Base-by-base conservation (phyloP, 64 coral and sea anemone species). In the Pocillopora damicornis region DNA sequence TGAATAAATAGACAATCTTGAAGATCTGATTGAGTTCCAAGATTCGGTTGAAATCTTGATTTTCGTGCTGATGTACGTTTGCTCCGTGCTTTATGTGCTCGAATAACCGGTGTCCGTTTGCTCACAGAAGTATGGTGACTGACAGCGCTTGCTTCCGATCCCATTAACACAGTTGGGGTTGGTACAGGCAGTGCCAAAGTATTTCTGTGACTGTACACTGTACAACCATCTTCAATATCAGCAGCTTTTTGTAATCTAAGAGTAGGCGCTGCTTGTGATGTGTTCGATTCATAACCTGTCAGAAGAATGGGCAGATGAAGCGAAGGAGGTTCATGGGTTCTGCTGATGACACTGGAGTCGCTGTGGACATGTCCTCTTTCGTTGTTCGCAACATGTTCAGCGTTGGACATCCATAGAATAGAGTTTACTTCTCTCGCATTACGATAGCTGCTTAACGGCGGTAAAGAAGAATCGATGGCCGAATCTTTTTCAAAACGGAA, bases 401-500 rank as follows among this genome's bases (percentile, higher is more conserved):
- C 60, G 79, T 92, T 85, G 25, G 86, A 77, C 38, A 95, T 62
- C 73, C 87, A 86, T 20, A 82, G 72, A 20, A 95, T 61, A 15
- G 89, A 72, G 14, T 60, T 82, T 5, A 67, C n/a, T 80, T 95
- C 89, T 85, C 93, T 61, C 38, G 76, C 72, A 60, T 62, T 69
- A 12, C 89, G 77, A 36, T 95, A 95, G 64, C 79, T 91, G 35
- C 61, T 63, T n/a, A 95, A 61, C 17, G 79, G 75, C 34, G 93
- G 89, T 11, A 74, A 79, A 23, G 83, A 69, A 2, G n/a, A 45
- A 58, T 95, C 93, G 38, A 95, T 95, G 71, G 83, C 76, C 8
- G 75, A 15, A 35, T 95, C 66, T 26, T 95, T 95, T 69, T 91
- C 75, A 56, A 95, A 95, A 38, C 75, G 85, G 85, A 86, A 95